phyloP scores from a whole-genome alignment of 2,113 vertebrate species.

The Progne subis region DNA sequence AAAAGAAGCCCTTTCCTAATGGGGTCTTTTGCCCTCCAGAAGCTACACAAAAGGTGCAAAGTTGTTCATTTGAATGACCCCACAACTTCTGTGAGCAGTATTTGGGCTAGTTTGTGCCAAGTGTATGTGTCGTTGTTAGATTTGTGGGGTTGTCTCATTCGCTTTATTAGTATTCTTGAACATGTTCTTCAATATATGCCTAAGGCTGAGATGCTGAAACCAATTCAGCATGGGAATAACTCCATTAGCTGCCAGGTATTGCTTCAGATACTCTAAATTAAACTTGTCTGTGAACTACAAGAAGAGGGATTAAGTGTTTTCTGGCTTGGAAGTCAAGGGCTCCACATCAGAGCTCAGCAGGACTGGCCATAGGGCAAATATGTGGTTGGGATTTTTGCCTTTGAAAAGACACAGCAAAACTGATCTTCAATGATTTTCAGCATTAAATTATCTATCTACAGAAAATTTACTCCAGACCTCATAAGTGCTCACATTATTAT shows the following conservation, averaged over 20 bases:
- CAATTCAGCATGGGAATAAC: not conserved
- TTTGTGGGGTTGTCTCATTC: not conserved
- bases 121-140: not conserved
- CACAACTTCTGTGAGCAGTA: not conserved
- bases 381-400: not conserved
- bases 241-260: not conserved
- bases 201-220: not conserved
- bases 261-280: not conserved
- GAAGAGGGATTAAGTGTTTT: not conserved
- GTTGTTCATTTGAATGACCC: not conserved
- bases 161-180: not conserved
- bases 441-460: not conserved
- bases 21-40: fast-evolving
- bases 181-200: not conserved
- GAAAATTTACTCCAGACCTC: not conserved
- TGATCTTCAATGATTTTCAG: not conserved
- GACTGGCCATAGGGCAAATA: not conserved
- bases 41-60: not conserved
- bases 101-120: not conserved
- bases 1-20: not conserved
- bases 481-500: not conserved
- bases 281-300: not conserved
- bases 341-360: not conserved
- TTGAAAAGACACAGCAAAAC: not conserved
- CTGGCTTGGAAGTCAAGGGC: not conserved